Evolutionary conservation across 2,797 vertebrate species (phyloP), one percentile per base, ranked within the genome.

Genomic region (Remorina albescens): DNA sequence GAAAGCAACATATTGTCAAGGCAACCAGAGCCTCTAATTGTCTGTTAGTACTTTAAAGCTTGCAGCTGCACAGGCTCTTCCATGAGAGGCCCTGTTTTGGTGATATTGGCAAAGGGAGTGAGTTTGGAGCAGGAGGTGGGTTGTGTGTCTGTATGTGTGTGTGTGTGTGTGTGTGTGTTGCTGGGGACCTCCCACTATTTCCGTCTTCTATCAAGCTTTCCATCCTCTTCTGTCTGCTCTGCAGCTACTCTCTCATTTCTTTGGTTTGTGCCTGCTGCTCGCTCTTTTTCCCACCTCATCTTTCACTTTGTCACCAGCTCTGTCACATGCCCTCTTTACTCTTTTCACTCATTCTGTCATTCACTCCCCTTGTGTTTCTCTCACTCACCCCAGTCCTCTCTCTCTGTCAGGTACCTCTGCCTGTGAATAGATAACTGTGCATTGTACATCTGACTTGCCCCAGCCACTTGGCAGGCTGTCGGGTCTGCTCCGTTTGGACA

Each of bases 1-100:
- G 92, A 91, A 92, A 90, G 74, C 85, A 74, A 81, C 65, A 83
- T 65, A 83, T 95, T 85, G 74, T 54, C 92, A 84, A 70, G 91
- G 94, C 77, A 86, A 94, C 93, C 91, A 87, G 64, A 89, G 89
- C 85, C 86, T 76, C 88, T 81, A 89, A 93, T 93, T 95, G 94
- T 94, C 91, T 84, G 85, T 92, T 92, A 88, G 93, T 90, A 85
- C 92, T 87, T 89, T 91, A 91, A 92, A 93, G 90, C 70, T 80
- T 86, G 80, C 93, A 88, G 87, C 94, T 94, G 88, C 91, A 88
- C 73, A 73, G 84, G 86, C 78, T 89, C 80, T 79, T 74, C 71
- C 78, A 44, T 84, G 80, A 91, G 82, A 86, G 81, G 74, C 26
- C 26, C 68, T 81, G 81, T 86, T 89, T 81, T 83, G 68, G 82